Base-by-base conservation (phyloP, 2,888 invertebrate genomes). In the Aporophyla lueneburgensis region DNA sequence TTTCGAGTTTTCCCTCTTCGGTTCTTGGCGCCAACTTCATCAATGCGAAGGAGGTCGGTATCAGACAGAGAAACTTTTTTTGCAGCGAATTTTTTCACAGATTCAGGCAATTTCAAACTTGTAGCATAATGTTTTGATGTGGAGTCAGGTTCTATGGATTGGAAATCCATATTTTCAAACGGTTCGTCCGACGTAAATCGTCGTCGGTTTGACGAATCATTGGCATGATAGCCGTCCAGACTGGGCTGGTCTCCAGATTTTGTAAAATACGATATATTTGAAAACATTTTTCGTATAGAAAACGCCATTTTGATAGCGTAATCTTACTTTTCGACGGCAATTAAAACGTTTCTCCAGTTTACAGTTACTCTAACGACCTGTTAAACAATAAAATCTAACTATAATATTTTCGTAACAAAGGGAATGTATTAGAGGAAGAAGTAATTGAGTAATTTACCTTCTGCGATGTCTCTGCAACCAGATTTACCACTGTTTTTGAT, bases 181-280 rank as follows among this genome's bases (percentile, higher is more conserved):
- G 79, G 71, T 12, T 91, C 87, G 0, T 91, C 87, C 0, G 89
- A 81, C 0, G 78, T 80, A 12, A 89, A 88, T 4, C 80, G 80
- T 4, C 80, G 80, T 6, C 79, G 76, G 43, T 77, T 85, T 27
- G 86, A 75, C 0, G 69, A 21, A 10, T 78, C 81, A 71, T 16
- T 71, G 4, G 14, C 53, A 14, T 46, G 74, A 69, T 67, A 84
- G 10, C 27, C 76, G 76, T 81, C 75, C 70, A 71, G 46, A 73
- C 46, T 54, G 54, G 69, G 66, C 76, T 87, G 51, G 0, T 92
- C 93, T 0, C 89, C 95, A 14, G 95, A 88, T 84, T 95, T 96
- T 40, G 95, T 92, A 80, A 96, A 96, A 84, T 96, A 96, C 5
- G 90, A 93, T 65, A 96, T 96, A 81, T 95, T 96, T 9, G 96